Evolutionary conservation across 2,888 invertebrate genomes (phyloP), one percentile per base, ranked within the genome.

Genomic region (Apotomis capreana): DNA sequence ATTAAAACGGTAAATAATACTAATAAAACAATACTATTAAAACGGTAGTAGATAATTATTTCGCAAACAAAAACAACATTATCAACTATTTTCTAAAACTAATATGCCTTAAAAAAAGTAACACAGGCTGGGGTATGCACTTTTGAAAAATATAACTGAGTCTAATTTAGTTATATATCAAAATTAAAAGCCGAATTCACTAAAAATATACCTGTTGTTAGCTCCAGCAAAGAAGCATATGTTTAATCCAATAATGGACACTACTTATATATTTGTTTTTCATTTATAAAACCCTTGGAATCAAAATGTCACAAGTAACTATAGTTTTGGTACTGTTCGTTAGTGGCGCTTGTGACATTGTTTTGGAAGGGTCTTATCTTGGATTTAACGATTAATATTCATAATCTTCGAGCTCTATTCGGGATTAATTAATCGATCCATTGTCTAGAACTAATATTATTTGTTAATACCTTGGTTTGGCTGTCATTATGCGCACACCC

Each of bases 221-320:
- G 67, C 67, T 71, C 67, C 67, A 40, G 68, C 61, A 67, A 52
- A 51, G 67, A 71, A 68, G 67, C 71, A 68, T 71, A 71, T 62
- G 61, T 37, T 40, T 15, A 52, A 49, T 6, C 51, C 40, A 49
- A 36, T 8, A 12, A 26, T 3, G 12, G 68, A 57, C 26, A 26
- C 15, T 13, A n/a, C 55, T 57, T 71, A 62, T 71, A 71, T 67
- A 71, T 62, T 67, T 62, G 55, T 55, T 61, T 61, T 58, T 5
- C 12, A 5, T 64, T n/a, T 40, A 55, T 46, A n/a, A 26, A n/a
- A 26, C 36, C 2, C 46, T n/a, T 0, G 55, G 12, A n/a, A 36
- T 12, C 46, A 57, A 65, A 57, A 65, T 5, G 46, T 36, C 44
- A 26, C n/a, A 65, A 57, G 46, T 46, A 46, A 9, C 55, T 4